Base-by-base conservation (phyloP, 2,888 invertebrate species). In the Hydroisotoma schaefferi region DNA sequence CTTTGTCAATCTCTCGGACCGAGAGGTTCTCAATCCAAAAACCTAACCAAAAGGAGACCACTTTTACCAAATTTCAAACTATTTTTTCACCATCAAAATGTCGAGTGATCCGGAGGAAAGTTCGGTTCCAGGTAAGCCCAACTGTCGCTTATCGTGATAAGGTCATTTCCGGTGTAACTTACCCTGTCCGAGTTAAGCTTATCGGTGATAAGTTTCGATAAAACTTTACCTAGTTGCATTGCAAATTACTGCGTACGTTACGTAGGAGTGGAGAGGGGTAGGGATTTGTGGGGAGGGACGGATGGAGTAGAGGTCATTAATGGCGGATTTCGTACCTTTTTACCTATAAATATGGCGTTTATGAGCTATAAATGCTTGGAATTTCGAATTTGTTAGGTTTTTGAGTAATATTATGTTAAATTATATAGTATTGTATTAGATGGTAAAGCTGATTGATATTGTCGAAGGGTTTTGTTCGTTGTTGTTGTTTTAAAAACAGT, bases 111-210 rank as follows among this genome's bases (percentile, higher is more conserved):
- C 44, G 18, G 64, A 67, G 46, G 62, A 61, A 37, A 64, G 65
- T 43, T 63, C 62, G 25, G 62, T 67, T 18, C 67, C 55, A 60
- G 67, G 67, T 67, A 53, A 62, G 55, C 6, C 0, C n/a, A 18
- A 29, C 33, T 20, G 20, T 27, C 22, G 22, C 6, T 23, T 37
- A 4, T 29, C 4, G 6, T 6, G 5, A 2, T 12, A 5, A n/a
- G 12, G 3, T 10, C 52, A n/a, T 25, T n/a, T 12, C 52, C 52
- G 52, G 52, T 28, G 5, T 28, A 4, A 8, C 5, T 28, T 48
- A 2, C n/a, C 27, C 5, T 10, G 22, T 46, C 15, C 5, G 46
- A 3, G 46, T 23, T 20, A 10, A 33, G n/a, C n/a, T n/a, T n/a
- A n/a, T n/a, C n/a, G n/a, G n/a, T n/a, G n/a, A n/a, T n/a, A n/a